Evolutionary conservation across 2,888 invertebrate species (phyloP), one percentile per base, ranked within the genome.

Genomic region (Cylindroiulus punctatus): DNA sequence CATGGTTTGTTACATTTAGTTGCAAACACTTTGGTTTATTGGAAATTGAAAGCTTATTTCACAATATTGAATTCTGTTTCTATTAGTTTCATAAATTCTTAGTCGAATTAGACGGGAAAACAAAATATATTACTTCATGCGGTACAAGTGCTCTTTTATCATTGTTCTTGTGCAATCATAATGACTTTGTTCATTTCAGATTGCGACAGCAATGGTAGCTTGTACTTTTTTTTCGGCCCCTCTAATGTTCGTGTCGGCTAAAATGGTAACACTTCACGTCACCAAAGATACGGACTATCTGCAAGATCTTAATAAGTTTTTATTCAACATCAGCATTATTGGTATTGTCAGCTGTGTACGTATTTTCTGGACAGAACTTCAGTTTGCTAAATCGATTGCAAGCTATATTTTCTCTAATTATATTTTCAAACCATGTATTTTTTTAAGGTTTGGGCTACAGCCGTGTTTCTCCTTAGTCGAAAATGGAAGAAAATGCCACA

Each of bases 191-290:
- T 32, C 12, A 12, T 85, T 84, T 84, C 90, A 97, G 95, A 94
- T 98, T 91, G 97, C 98, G 0, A 96, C 95, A 86, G 95, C 97
- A 42, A 96, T 98, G 96, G 98, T 98, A 5, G 95, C 96, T 0
- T 97, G 97, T 89, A 98, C 98, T 0, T 97, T 98, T 90, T 92
- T 98, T 32, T 97, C 98, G 19, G 98, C 97, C 0, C 98, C 98
- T 0, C 92, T 98, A 89, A 98, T 98, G 96, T 98, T 97, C 90
- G 94, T 98, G 87, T 98, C 98, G 0, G 97, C 98, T 0, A 96
- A 97, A 92, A 95, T 98, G 93, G 96, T 98, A 88, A 95, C 96
- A 0, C 91, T 96, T 84, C 94, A 95, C 84, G 94, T 94, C 88
- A 91, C 93, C 84, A 92, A 92, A 88, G 94, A 95, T 0, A 90